phyloP scores from a whole-genome alignment of 2,888 invertebrate species.

The Ornithoptera alexandrae region DNA sequence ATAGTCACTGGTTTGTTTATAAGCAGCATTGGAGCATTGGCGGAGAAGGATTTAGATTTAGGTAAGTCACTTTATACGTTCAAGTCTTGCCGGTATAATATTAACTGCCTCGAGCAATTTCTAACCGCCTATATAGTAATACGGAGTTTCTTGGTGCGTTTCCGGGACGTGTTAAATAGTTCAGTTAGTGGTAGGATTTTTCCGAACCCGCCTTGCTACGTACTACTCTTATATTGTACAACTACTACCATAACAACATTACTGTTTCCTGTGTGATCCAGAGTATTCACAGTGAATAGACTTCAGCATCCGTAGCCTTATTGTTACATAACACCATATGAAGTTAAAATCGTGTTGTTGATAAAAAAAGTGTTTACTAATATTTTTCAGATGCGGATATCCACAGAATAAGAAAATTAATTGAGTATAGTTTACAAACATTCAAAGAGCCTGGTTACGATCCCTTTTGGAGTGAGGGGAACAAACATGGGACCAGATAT shows the following conservation, averaged over 20 bases:
- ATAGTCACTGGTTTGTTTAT: not conserved
- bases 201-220: too few species aligned
- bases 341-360: not conserved
- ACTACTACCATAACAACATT: too few species aligned
- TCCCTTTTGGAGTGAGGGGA: conserved; percentile 1
- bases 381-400: conserved; percentile 26
- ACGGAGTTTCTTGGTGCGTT: too few species aligned
- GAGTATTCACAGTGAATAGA: too few species aligned
- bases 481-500: not conserved
- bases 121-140: too few species aligned
- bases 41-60: not conserved
- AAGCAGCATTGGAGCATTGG: not conserved
- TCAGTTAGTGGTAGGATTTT: too few species aligned
- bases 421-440: not conserved
- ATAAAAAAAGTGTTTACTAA: not conserved
- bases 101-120: too few species aligned
- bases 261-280: too few species aligned
- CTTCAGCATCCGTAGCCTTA: too few species aligned
- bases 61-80: not conserved
- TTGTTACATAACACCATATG: not conserved
- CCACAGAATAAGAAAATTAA: conserved; percentile 31
- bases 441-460: conserved; percentile 7
- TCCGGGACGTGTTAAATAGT: too few species aligned
- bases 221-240: too few species aligned
- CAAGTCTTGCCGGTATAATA: too few species aligned